Percentiles rank a stretch among this genome's conserved stretches.
phyloP scores from a whole-genome alignment of 2,888 invertebrate species.

The Elysia crispata region DNA sequence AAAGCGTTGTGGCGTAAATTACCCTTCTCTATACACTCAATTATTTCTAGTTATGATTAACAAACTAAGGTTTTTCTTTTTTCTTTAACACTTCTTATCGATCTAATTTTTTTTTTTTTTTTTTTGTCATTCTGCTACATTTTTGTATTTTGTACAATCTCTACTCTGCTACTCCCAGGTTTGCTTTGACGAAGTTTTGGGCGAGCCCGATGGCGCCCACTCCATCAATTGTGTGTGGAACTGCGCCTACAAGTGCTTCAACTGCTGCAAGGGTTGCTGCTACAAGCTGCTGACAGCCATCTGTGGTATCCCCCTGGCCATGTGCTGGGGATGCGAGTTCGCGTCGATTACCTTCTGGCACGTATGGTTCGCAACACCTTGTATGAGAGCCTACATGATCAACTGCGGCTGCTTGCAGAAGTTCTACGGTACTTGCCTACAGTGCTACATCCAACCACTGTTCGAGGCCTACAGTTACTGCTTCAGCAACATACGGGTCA shows the following conservation, averaged over 20 bases:
- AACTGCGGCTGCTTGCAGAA: conserved; percentile 74
- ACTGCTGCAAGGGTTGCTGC: conserved; percentile 83
- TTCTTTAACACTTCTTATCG: no score
- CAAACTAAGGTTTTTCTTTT: no score
- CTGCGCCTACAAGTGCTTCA: conserved; percentile 82
- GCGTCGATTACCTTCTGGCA: conserved; percentile 81
- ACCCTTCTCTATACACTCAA: no score
- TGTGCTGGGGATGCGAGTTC: conserved; percentile 79
- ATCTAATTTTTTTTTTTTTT: no score
- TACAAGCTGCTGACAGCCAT: conserved; percentile 84
- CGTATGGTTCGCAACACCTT: conserved; percentile 86
- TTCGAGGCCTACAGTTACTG: conserved; percentile 48
- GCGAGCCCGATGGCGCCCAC: conserved; percentile 67
- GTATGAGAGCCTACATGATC: conserved; percentile 83
- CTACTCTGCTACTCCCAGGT: conserved; percentile 51
- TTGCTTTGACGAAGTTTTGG: conserved; percentile 65
- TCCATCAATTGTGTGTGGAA: conserved; percentile 85
- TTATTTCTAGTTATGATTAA: no score
- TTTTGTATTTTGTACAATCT: no score
- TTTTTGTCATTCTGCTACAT: no score
- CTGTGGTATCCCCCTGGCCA: conserved; percentile 84
- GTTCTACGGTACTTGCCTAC: conserved; percentile 79
- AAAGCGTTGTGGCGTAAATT: no score
- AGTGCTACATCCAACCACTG: conserved; percentile 70
- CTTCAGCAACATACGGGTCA: conserved; percentile 50